phyloP scores from a whole-genome alignment of 2,797 vertebrate genomes.

The Clarias fuscus region DNA sequence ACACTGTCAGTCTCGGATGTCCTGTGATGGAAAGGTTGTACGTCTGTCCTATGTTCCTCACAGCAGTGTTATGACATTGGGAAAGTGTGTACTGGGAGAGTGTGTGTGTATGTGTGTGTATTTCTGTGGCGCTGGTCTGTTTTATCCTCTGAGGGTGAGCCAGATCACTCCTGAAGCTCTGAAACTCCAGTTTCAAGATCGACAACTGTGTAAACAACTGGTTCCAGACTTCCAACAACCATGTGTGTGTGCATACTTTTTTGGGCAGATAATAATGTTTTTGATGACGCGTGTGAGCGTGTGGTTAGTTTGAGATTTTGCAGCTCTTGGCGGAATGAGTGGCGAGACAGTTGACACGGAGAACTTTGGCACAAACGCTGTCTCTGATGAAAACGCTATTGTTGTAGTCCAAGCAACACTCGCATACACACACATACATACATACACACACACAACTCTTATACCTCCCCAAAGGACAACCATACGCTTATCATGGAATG shows the following conservation, averaged over 20 bases:
- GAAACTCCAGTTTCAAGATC: neutral
- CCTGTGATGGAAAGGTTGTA: neutral
- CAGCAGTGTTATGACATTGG: constrained; percentile 13
- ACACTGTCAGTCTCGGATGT: neutral
- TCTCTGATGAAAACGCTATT: constrained; percentile 34
- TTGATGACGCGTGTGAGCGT: constrained; percentile 11
- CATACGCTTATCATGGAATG: constrained; percentile 10
- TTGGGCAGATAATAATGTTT: neutral
- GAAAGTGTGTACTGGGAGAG: neutral
- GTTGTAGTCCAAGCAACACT: constrained; percentile 8
- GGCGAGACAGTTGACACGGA: constrained; percentile 43
- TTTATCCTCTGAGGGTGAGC: neutral
- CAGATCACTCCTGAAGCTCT: constrained; percentile 9
- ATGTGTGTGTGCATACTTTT: neutral
- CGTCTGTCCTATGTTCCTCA: constrained; percentile 3
- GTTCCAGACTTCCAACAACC: neutral
- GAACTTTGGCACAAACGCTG: constrained; percentile 21
- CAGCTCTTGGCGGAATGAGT: constrained; percentile 35
- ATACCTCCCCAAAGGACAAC: constrained; percentile 26
- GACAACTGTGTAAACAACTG: constrained; percentile 6
- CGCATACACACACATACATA: neutral
- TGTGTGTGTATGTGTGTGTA: neutral
- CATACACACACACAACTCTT: neutral
- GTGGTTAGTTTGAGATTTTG: constrained; percentile 30
- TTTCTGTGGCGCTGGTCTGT: constrained; percentile 2